These are phyloP conservation scores for Argyrosomus japonicus DNA, from an alignment of 2,113 vertebrate genomes.

Conservation along the genomic window DNA sequence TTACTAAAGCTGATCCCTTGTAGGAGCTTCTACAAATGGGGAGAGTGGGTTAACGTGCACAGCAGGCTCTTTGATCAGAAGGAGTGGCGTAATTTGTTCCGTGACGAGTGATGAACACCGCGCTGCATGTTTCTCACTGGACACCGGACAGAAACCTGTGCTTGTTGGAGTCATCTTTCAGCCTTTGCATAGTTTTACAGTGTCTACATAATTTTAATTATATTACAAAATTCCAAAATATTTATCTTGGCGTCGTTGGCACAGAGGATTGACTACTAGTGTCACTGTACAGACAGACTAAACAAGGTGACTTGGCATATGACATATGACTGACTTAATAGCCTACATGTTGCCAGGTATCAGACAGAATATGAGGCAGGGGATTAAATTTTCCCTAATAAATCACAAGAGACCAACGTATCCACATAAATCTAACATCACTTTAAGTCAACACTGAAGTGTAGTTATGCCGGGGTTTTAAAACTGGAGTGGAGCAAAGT, in stretches of 20 bases:
- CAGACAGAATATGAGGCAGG: no score
- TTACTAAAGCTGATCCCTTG: slow-evolving; percentile 2
- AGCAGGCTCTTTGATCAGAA: slow-evolving; percentile 49
- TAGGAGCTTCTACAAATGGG: neutral
- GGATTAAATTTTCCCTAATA: no score
- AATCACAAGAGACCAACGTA: no score
- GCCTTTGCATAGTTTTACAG: neutral
- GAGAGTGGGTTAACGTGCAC: slow-evolving; percentile 4
- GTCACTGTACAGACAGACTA: neutral
- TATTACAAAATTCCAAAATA: neutral
- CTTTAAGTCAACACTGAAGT: no score
- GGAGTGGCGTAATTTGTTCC: slow-evolving; percentile 27
- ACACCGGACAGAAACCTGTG: neutral
- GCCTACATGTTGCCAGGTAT: neutral
- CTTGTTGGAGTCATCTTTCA: no score
- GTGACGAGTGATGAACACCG: slow-evolving; percentile 6
- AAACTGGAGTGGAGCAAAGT: no score
- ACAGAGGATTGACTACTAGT: neutral
- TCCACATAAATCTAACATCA: no score
- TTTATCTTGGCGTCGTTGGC: neutral
- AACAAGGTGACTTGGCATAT: neutral
- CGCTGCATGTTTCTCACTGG: neutral
- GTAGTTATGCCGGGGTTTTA: no score
- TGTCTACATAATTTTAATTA: neutral
- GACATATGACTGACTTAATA: neutral